Evolutionary conservation across 2,797 vertebrate species (phyloP), one percentile per base, ranked within the genome.

Genomic region (Eulemur albifrons): DNA sequence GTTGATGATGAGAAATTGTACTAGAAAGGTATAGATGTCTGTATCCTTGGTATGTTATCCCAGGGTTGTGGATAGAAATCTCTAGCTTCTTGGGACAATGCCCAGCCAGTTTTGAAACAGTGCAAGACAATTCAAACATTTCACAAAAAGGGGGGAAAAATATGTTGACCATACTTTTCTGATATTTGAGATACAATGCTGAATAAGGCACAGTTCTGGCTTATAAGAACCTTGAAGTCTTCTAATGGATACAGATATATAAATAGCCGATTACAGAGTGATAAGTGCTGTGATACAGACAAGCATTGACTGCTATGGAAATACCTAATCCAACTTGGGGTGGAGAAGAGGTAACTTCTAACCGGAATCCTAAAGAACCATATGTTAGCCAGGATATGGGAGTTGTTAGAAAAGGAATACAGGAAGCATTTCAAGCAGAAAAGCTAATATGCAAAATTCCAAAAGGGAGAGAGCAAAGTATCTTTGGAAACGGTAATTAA

Each of bases 341-440:
- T 57, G 13, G n/a, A 86, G 92, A 92, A 82, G 45, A 88, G n/a
- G 30, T 83, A 50, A 59, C 85, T 82, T 87, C 73, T 94, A 94
- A 92, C 54, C 40, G 25, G 32, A 90, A 69, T 65, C 73, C 88
- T 92, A 81, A 73, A 72, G 57, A 87, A 85, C 75, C 40, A 94
- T 57, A 81, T 85, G 48, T 79, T 77, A 92, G 48, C 76, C 54
- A 90, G 48, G 0, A 57, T 84, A 48, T 61, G 54, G 57, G 18
- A 72, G 15, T 38, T 92, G 69, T 65, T 40, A 69, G 14, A 59
- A 65, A 96, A 54, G n/a, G 59, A 90, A 25, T 59, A 83, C 45
- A 91, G 57, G 54, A 81, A 80, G 45, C 86, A 81, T 43, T 92
- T 94, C 48, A 79, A 82, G 89, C 72, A 94, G 87, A 95, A 96